Conservation (phyloP, 1,140 invertebrate genomes). For the Sminthurides bifidus region DNA sequence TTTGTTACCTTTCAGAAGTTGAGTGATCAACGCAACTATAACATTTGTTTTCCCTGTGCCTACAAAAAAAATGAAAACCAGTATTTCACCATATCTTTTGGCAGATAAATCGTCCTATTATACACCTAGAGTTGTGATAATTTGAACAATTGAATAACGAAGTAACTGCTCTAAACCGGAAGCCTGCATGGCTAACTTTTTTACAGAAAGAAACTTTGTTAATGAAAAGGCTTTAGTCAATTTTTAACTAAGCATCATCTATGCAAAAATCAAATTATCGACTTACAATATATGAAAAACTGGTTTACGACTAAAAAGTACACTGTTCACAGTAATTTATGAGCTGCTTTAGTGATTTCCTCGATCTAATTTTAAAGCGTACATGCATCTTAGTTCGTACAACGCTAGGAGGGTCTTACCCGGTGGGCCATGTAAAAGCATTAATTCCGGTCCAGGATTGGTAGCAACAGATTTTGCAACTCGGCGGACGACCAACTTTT, state of each 20-base stretch:
- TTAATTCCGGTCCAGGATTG: constrained; percentile 13
- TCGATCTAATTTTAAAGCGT: background rate
- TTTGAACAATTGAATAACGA: too few relatives aligned
- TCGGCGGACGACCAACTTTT: constrained; percentile 4
- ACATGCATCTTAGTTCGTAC: too few relatives aligned
- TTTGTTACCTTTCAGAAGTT: background rate
- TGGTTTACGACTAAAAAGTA: too few relatives aligned
- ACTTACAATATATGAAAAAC: background rate
- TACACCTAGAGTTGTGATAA: too few relatives aligned
- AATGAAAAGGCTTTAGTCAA: background rate
- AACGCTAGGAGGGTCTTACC: too few relatives aligned
- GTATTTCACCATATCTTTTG: background rate
- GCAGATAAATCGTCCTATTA: background rate
- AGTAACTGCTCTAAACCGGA: too few relatives aligned
- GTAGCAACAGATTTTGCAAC: background rate
- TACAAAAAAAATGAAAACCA: background rate
- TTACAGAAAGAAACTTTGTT: too few relatives aligned
- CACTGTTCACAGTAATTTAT: background rate
- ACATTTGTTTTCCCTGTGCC: background rate
- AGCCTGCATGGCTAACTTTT: too few relatives aligned
- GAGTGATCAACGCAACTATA: background rate
- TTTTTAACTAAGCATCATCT: background rate
- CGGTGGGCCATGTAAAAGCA: constrained; percentile 26
- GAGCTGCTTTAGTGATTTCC: background rate
- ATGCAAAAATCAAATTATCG: background rate